Evolutionary conservation across 2,888 invertebrate species (phyloP).

Genomic region (Acleris emargana): DNA sequence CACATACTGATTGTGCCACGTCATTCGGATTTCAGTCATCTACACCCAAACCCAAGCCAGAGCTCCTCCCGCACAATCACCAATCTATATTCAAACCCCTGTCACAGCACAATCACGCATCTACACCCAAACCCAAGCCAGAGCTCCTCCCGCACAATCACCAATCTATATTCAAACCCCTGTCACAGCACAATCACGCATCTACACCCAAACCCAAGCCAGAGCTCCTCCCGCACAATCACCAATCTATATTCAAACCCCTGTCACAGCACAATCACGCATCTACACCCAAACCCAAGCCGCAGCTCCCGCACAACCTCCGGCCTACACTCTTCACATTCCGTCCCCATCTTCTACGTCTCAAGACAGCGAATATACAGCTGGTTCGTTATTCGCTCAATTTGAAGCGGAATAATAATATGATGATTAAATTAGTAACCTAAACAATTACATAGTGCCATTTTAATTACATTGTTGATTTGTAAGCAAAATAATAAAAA

Average conservation of each 20-base stretch:
- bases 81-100: constrained; percentile 22
- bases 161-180: constrained; percentile 19
- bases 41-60: constrained; percentile 15
- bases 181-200: constrained; percentile 9
- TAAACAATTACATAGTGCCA: constrained; percentile 30
- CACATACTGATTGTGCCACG: too few relatives aligned
- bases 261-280: constrained; percentile 17
- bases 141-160: constrained; percentile 14
- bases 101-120: constrained; percentile 15
- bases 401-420: constrained; percentile 28
- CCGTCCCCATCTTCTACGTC: too few relatives aligned
- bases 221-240: constrained; percentile 21
- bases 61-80: constrained; percentile 25
- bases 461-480: constrained; percentile 29
- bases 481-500: constrained; percentile 31
- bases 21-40: too few relatives aligned
- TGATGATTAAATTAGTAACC: constrained; percentile 17
- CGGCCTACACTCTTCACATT: too few relatives aligned
- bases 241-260: constrained; percentile 19
- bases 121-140: constrained; percentile 19
- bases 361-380: too few relatives aligned
- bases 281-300: constrained; percentile 18
- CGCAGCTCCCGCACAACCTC: constrained; percentile 24
- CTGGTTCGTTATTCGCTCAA: constrained; percentile 15
- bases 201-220: constrained; percentile 17